Conservation (phyloP, 1,140 invertebrate genomes). For the Drosophila biarmipes region DNA sequence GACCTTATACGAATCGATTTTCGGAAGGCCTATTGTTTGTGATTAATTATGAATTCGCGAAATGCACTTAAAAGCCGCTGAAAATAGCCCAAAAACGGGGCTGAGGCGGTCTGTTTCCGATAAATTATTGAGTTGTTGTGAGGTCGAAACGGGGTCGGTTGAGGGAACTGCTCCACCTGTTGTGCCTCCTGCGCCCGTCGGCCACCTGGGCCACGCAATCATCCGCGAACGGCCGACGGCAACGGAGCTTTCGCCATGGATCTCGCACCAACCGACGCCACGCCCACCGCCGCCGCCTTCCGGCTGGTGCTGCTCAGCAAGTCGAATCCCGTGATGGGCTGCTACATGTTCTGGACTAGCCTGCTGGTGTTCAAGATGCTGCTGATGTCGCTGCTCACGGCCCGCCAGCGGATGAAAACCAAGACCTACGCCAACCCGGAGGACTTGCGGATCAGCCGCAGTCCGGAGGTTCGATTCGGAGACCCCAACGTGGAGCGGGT, state of each 20-base stretch:
- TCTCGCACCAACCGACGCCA: background rate
- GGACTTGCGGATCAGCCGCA: conserved; percentile 49
- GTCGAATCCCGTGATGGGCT: conserved; percentile 84
- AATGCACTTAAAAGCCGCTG: background rate
- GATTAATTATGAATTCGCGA: background rate
- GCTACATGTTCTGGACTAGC: conserved; percentile 85
- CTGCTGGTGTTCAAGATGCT: conserved; percentile 86
- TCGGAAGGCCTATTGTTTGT: background rate
- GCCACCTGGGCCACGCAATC: background rate
- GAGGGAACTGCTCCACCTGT: conserved; percentile 27
- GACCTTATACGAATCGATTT: background rate
- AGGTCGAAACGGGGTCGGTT: conserved; percentile 10
- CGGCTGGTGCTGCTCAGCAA: conserved; percentile 42
- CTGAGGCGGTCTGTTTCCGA: too few species aligned
- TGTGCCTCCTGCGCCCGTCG: background rate
- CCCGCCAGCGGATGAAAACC: conserved; percentile 83
- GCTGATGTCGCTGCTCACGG: conserved; percentile 85
- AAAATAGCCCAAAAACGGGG: background rate
- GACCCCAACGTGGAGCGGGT: conserved; percentile 71
- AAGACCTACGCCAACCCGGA: conserved; percentile 72
- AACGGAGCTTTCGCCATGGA: conserved; percentile 5
- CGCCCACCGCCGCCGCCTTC: conserved; percentile 7
- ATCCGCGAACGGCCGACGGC: background rate
- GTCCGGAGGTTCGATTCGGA: conserved; percentile 58
- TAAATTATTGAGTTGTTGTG: conserved; percentile 9